Evolutionary conservation across 1,140 invertebrate species (phyloP), one percentile per base, ranked within the genome.

Genomic region (Bombus ignitus): DNA sequence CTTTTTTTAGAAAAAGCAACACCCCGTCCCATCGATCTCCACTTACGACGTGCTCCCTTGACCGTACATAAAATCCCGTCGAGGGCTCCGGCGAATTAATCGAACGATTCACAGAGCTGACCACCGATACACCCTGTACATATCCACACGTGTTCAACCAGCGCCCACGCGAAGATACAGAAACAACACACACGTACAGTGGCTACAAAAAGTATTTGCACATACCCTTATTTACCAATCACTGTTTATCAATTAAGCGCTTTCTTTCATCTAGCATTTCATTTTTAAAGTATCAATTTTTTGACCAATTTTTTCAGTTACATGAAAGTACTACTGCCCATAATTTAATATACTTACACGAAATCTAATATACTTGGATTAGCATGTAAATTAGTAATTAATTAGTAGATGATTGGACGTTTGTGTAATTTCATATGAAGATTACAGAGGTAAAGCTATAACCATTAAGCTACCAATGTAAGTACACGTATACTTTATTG

Each of bases 41-140:
- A 10, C 32, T 32, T 18, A 32, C 39, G 42, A 39, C 79, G 32
- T 28, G n/a, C 32, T 32, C 42, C 59, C 18, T 57, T 32, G 3
- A 66, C 42, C 78, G 32, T 8, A 42, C 25, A 42, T 73, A 57
- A 37, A 68, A 76, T 76, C 59, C 35, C 6, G 4, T 18, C 57
- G 32, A 25, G 37, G 42, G 25, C 10, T 76, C 73, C 22, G 10
- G 62, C 65, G 53, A 37, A 78, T 78, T 42, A 47, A 70, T 83
- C 82, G 74, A 59, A 32, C 13, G 74, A 57, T 83, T 25, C 81
- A 53, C 44, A 53, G 53, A 83, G 39, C 65, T 57, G 82, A 59
- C 74, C 82, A 28, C 15, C 74, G 44, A 77, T 70, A 83, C 73
- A 70, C 59, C 74, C 72, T 37, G 12, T 12, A n/a, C 62, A 39